Base-by-base conservation (phyloP, 2,797 vertebrate genomes). In the Prunella strophiata region DNA sequence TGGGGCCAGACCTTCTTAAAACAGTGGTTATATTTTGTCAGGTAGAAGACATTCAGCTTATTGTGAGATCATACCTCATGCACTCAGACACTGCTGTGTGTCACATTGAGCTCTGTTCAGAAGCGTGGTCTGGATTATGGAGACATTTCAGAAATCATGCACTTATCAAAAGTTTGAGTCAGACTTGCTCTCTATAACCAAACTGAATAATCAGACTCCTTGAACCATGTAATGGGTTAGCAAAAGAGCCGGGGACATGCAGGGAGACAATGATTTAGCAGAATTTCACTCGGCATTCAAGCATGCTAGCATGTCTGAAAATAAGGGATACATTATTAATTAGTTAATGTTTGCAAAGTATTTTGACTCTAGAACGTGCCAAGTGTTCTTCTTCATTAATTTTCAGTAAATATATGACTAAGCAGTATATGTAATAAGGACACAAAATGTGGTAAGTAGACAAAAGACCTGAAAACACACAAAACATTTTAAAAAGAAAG, bases 291-390 rank as follows among this genome's bases (percentile, higher is more conserved):
- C 63, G 2, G 74, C 88, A 94, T 96, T 94, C 92, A 95, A 91
- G 89, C 90, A 85, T 89, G 94, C 57, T 93, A 95, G 71, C 87
- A 93, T 84, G 91, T 79, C 88, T 97, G 86, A 95, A 97, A 95
- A 91, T 89, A 95, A 94, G 71, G 72, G 85, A 96, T 97, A 80
- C 85, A 96, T 97, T 97, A 96, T 97, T 96, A 96, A 97, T 97
- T 94, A 93, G 85, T 85, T 96, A 96, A 96, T 96, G 91, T 97
- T 96, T 95, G 89, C 82, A 91, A 96, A 95, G 84, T 81, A 91
- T 94, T 94, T 95, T 89, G 75, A 94, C 80, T 94, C 91, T 65
- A 71, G 54, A 90, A 95, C 7, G 20, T 77, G 83, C 88, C 89
- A 96, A 95, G 67, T 89, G 52, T 50, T 88, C 93, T 89, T 96